A percentile compares a stretch with the other conserved stretches of the same genome.
These are phyloP conservation scores for Atta cephalotes DNA, from an alignment of 1,140 invertebrate species.

Conservation along the genomic window DNA sequence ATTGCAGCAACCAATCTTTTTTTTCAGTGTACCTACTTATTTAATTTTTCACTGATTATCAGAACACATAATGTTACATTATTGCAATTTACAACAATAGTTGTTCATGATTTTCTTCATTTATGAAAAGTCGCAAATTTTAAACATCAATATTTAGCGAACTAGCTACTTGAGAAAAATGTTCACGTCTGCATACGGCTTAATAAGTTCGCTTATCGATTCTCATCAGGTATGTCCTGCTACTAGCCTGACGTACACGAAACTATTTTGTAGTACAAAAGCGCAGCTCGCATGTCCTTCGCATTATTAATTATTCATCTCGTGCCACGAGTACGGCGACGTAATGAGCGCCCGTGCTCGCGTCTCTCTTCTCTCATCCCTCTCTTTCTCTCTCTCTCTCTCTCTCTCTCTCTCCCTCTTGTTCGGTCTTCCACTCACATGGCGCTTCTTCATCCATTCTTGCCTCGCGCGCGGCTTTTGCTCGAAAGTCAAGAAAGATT, in stretches of 20 bases:
- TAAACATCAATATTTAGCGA: not conserved
- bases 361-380: slow-evolving; percentile 28
- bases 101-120: not conserved
- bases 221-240: slow-evolving; percentile 54
- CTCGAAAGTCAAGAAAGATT: slow-evolving; percentile 71
- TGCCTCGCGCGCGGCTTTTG: slow-evolving; percentile 66
- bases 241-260: slow-evolving; percentile 57
- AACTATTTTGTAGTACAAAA: slow-evolving; percentile 63
- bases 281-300: slow-evolving; percentile 40
- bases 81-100: not conserved
- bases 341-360: slow-evolving; percentile 62
- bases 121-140: not conserved
- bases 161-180: slow-evolving; percentile 9
- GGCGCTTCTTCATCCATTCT: slow-evolving; percentile 61
- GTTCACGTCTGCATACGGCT: slow-evolving; percentile 47
- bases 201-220: slow-evolving; percentile 63
- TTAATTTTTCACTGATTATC: not conserved
- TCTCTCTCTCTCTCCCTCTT: slow-evolving; percentile 33
- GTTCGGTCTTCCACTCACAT: slow-evolving; percentile 15
- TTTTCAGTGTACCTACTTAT: not conserved
- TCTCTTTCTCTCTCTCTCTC: not conserved
- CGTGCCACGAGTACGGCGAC: slow-evolving; percentile 13
- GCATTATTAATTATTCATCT: slow-evolving; percentile 66
- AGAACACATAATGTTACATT: not conserved
- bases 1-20: no score